Conservation (phyloP, 2,797 vertebrate species). For the Psittacula echo region DNA sequence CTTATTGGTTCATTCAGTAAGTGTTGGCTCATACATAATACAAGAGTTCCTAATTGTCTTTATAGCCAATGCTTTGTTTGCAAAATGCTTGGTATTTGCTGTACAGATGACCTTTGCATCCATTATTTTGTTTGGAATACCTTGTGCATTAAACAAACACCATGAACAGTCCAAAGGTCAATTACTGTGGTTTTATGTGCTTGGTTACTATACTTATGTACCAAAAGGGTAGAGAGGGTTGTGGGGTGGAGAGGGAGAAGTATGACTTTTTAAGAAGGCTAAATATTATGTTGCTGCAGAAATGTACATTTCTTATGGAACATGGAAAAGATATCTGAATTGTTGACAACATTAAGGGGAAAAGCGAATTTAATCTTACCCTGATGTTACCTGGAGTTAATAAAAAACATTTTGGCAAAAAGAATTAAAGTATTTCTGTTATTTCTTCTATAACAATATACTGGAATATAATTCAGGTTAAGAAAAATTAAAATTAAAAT, state of each 20-base stretch:
- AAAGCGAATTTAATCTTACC: slow-evolving; percentile 31
- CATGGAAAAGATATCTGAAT: neutral
- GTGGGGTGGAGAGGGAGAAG: too few species aligned
- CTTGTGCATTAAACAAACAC: slow-evolving; percentile 30
- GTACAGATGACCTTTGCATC: slow-evolving; percentile 50
- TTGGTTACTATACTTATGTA: slow-evolving; percentile 20
- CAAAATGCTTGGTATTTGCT: slow-evolving; percentile 47
- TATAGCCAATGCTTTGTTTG: slow-evolving; percentile 37
- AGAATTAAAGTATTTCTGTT: slow-evolving; percentile 34
- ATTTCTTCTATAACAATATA: slow-evolving; percentile 22
- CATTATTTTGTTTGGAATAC: slow-evolving; percentile 41
- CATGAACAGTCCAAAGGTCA: slow-evolving; percentile 39
- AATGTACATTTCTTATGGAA: neutral
- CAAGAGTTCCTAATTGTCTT: slow-evolving; percentile 35
- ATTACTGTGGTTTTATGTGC: slow-evolving; percentile 35
- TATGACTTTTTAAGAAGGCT: slow-evolving; percentile 4
- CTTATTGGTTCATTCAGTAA: slow-evolving; percentile 15
- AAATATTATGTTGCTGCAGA: slow-evolving; percentile 19
- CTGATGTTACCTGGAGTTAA: neutral
- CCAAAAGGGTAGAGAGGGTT: neutral
- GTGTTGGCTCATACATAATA: slow-evolving; percentile 32
- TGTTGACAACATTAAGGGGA: neutral
- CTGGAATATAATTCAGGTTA: slow-evolving; percentile 1
- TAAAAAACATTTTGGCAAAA: slow-evolving; percentile 31
- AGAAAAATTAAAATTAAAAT: slow-evolving; percentile 70